Conservation (phyloP, 2,113 vertebrate genomes). For the Protomyctophum bolini region DNA sequence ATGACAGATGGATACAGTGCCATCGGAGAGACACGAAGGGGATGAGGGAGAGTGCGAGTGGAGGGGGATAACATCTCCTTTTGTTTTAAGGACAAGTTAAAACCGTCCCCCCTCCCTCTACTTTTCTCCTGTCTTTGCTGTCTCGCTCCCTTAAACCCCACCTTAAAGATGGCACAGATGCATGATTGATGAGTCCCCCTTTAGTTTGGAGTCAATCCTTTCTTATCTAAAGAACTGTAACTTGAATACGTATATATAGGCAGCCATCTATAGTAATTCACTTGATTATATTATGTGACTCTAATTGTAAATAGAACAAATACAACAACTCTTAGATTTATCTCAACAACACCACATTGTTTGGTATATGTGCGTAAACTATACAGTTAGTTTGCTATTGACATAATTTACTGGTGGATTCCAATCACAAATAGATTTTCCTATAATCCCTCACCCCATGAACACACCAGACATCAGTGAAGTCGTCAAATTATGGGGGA, state of each 20-base stretch:
- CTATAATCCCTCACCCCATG: constrained; percentile 5
- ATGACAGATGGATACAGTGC: constrained; percentile 73
- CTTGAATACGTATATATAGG: no score
- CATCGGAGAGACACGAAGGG: constrained; percentile 58
- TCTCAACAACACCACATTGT: no score
- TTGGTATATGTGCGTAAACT: no score
- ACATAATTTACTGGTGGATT: constrained; percentile 1
- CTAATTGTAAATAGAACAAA: no score
- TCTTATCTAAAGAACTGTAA: neutral
- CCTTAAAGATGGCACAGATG: constrained; percentile 53
- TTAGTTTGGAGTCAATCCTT: neutral
- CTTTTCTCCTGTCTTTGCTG: constrained; percentile 51
- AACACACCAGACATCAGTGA: constrained; percentile 5
- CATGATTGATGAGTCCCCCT: constrained; percentile 31
- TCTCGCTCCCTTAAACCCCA: constrained; percentile 48
- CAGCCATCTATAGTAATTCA: no score
- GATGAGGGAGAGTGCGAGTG: constrained; percentile 53
- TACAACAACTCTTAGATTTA: no score
- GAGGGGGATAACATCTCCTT: constrained; percentile 78
- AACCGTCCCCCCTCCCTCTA: constrained; percentile 68
- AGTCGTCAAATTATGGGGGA: constrained; percentile 16
- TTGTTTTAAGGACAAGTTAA: constrained; percentile 82
- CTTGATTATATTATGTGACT: no score
- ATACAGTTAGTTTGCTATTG: neutral
- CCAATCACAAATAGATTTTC: constrained; percentile 7